Evolutionary conservation across 2,888 invertebrate species (phyloP).

Genomic region (Coelinius sp.): DNA sequence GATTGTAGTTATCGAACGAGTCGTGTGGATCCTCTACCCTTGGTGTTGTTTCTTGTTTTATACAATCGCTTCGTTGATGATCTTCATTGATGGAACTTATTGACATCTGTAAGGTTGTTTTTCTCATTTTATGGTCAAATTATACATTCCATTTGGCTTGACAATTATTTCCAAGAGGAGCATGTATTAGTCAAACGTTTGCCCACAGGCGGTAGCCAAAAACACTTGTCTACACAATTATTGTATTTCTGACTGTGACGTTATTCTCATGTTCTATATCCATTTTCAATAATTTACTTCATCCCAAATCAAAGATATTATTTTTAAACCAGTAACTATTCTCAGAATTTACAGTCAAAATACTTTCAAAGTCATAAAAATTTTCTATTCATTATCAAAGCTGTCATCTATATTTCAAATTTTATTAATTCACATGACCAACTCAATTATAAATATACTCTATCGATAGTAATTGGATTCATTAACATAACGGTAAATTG

Average conservation of each 20-base stretch:
- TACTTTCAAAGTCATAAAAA: too few species aligned
- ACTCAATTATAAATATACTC: background rate
- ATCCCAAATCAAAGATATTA: too few species aligned
- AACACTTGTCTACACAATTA: conserved; percentile 28
- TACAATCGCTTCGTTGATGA: too few species aligned
- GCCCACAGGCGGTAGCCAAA: conserved; percentile 11
- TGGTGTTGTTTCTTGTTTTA: background rate
- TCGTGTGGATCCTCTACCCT: background rate
- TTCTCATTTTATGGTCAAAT: too few species aligned
- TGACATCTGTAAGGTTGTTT: too few species aligned
- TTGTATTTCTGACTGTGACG: background rate
- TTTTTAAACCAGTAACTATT: too few species aligned
- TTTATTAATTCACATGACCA: background rate
- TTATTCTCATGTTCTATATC: background rate
- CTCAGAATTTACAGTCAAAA: too few species aligned
- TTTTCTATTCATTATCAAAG: background rate
- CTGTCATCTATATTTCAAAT: background rate
- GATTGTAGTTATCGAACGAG: background rate
- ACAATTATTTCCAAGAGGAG: too few species aligned
- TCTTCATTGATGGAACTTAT: too few species aligned
- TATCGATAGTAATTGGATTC: background rate
- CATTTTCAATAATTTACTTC: too few species aligned
- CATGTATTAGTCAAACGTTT: too few species aligned
- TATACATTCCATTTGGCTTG: too few species aligned
- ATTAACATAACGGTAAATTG: background rate